A percentile compares a stretch with the other conserved stretches of the same genome.
Conservation (phyloP, 1,140 invertebrate genomes). For the Brachionus rotundiformis region DNA sequence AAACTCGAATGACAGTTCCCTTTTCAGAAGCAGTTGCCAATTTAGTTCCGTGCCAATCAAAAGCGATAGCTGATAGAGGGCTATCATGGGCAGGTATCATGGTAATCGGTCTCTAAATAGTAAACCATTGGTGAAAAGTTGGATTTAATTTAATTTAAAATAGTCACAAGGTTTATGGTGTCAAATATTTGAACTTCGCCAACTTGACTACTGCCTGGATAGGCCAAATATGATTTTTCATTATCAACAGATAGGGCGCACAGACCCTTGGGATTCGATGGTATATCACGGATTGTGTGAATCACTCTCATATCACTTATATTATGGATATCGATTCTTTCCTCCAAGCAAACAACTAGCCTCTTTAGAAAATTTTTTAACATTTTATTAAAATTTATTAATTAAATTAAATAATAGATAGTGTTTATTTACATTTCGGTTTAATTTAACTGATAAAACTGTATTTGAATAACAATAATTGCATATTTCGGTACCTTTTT, state of each 20-base stretch:
- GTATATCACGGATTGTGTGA: conserved; percentile 96
- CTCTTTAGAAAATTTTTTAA: conserved; percentile 71
- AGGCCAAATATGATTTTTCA: conserved; percentile 91
- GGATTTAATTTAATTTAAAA: not conserved
- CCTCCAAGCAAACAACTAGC: conserved; percentile 93
- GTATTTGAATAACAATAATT: conserved; percentile 97
- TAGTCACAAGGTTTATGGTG: conserved; percentile 82
- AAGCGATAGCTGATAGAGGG: conserved; percentile 88
- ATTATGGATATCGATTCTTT: conserved; percentile 96
- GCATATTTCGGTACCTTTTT: conserved; percentile 96
- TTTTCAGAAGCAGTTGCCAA: conserved; percentile 87
- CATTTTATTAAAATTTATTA: too few relatives aligned
- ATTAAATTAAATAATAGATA: conserved; percentile 52
- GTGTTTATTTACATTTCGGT: conserved; percentile 77
- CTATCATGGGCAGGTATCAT: conserved; percentile 96
- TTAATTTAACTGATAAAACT: conserved; percentile 91
- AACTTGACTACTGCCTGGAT: conserved; percentile 87
- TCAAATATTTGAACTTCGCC: conserved; percentile 98
- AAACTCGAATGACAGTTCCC: conserved; percentile 95
- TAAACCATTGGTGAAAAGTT: conserved; percentile 41
- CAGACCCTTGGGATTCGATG: conserved; percentile 86
- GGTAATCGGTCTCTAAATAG: conserved; percentile 79
- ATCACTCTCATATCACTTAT: conserved; percentile 97
- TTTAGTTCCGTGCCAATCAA: conserved; percentile 80
- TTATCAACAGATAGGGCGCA: conserved; percentile 84